Conservation (phyloP, 2,797 vertebrate species). For the Emydoidea blandingii region DNA sequence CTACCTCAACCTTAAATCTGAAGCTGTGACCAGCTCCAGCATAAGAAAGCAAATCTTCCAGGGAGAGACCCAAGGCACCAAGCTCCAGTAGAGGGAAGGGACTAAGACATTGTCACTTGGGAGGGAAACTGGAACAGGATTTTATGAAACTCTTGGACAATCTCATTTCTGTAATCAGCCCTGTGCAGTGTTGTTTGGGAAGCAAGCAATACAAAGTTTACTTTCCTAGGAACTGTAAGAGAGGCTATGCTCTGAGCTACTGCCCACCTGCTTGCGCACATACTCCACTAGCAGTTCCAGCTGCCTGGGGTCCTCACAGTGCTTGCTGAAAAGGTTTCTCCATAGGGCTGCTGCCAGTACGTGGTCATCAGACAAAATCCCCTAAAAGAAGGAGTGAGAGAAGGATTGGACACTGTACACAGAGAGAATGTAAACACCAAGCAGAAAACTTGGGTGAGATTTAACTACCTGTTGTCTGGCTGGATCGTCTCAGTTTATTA, state of each 20-base stretch:
- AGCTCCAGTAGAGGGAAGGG: background rate
- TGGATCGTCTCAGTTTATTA: background rate
- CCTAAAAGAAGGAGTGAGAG: constrained; percentile 78
- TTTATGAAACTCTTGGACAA: background rate
- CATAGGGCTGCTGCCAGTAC: constrained; percentile 94
- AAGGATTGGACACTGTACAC: background rate
- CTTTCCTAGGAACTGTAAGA: background rate
- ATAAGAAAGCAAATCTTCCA: background rate
- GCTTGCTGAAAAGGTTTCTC: constrained; percentile 92
- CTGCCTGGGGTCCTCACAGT: constrained; percentile 92
- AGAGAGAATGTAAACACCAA: background rate
- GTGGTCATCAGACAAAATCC: constrained; percentile 91
- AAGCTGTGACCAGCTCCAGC: background rate
- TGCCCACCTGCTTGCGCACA: constrained; percentile 93
- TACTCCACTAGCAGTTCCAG: constrained; percentile 95
- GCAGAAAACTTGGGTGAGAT: background rate
- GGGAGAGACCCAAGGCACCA: too few relatives aligned
- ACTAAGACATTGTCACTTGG: background rate
- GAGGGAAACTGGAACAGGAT: background rate
- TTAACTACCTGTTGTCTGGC: background rate
- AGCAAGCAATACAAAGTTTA: background rate
- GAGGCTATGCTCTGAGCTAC: fast-evolving
- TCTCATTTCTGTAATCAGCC: background rate
- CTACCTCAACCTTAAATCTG: background rate
- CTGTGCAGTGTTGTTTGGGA: background rate